Base-by-base conservation (phyloP, 1,140 invertebrate genomes). In the Holcopasites calliopsidis region DNA sequence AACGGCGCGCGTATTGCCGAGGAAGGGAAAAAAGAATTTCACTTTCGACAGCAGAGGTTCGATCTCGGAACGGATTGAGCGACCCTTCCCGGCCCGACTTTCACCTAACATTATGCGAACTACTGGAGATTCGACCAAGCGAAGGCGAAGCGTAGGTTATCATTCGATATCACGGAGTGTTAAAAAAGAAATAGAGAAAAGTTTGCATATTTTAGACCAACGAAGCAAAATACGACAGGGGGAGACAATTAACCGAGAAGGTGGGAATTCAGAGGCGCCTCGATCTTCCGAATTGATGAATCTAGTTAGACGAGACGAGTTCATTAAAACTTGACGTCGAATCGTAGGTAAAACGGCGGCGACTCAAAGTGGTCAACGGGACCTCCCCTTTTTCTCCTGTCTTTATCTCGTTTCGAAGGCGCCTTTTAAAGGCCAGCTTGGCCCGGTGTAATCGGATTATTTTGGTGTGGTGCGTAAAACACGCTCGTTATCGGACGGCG, bases 361-460 rank as follows among this genome's bases (percentile, higher is more conserved):
- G 44, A 68, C 13, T 79, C 28, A 21, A 31, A 52, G 42, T 60
- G 64, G 76, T 78, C 74, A 75, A 78, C n/a, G n/a, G 42, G 54
- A 79, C 62, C 42, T 62, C 38, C 69, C n/a, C 10, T 18, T 40
- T 72, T 42, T 60, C 55, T 40, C 66, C 68, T 42, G 50, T 33
- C 64, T 18, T 54, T 61, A 55, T 38, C 54, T 28, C 31, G 38
- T 77, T 62, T 33, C 28, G 64, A 54, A 50, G 21, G 35, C 33
- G 76, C 42, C 54, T 75, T 74, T 77, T 52, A 55, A 60, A 52
- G 50, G 35, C 60, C 49, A 35, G 71, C 47, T 28, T 75, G 77
- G 61, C 52, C 52, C 38, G 49, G n/a, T n/a, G n/a, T 84, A 84
- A 85, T 83, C 83, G 71, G 83, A 85, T 84, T 85, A 85, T 85